A percentile compares a stretch with the other conserved stretches of the same genome.
phyloP scores from a whole-genome alignment of 1,140 invertebrate species.

The Lethrus apterus region DNA sequence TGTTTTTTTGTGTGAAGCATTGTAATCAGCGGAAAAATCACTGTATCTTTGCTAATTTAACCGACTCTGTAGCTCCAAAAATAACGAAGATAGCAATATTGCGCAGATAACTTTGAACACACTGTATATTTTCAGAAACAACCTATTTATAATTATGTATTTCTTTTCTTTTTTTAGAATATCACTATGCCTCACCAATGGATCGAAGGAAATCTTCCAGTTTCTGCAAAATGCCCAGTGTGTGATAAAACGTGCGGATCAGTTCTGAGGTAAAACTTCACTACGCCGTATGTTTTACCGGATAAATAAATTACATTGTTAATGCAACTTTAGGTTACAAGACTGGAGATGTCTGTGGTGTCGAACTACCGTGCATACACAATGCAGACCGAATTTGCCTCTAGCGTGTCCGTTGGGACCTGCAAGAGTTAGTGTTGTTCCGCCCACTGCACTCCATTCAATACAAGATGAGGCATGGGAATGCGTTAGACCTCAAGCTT shows the following conservation, averaged over 20 bases:
- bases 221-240: conserved; percentile 86
- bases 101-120: no score
- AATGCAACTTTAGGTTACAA: conserved; percentile 60
- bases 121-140: no score
- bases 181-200: conserved; percentile 96
- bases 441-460: conserved; percentile 84
- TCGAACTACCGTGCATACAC: conserved; percentile 81
- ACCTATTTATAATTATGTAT: no score
- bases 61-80: no score
- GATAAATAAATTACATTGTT: conserved; percentile 4
- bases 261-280: conserved; percentile 73
- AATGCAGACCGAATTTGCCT: conserved; percentile 68
- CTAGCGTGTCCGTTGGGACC: conserved; percentile 77
- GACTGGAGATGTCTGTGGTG: conserved; percentile 97
- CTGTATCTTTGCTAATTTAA: no score
- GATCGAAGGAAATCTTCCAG: conserved; percentile 95
- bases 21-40: no score
- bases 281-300: conserved; percentile 7
- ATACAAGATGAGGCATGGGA: conserved; percentile 88
- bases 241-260: conserved; percentile 97
- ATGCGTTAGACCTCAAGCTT: conserved; percentile 64
- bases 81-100: no score
- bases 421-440: conserved; percentile 83
- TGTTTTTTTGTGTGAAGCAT: no score
- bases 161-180: conserved; percentile 53